Evolutionary conservation across 92 coral and sea anemone genomes (phyloP), one percentile per base, ranked within the genome.

Genomic region (Ricordea florida): DNA sequence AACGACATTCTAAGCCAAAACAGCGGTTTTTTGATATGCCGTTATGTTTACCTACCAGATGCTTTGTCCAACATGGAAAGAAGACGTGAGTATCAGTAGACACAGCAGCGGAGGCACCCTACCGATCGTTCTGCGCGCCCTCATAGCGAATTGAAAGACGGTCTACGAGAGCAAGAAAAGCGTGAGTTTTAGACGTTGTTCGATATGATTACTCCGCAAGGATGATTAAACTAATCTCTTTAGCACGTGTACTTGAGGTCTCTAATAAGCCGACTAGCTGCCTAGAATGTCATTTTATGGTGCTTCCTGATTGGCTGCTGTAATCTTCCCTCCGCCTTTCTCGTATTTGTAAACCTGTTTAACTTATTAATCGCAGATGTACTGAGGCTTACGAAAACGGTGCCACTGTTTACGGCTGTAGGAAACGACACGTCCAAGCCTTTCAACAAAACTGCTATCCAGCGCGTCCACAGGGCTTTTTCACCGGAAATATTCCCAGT

Each of bases 311-410:
- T 90, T 90, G 96, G 96, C 34, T 72, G 74, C 51, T 26, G 33
- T 16, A 51, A 35, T 44, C 59, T 36, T 35, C 78, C 65, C 70
- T 61, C 70, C 64, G 76, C 64, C 74, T 82, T 77, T 71, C 72
- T 81, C 81, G 76, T 76, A 76, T 69, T 83, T 83, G 69, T 69
- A 75, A 67, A 69, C 61, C 74, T 87, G 88, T 72, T 66, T 46
- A 28, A 72, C 64, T 90, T 90, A 90, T 90, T 90, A 84, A 71
- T 65, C 72, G 80, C 96, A 90, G 92, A 87, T 90, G 93, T 70
- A 66, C 24, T 17, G 18, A 45, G 58, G 45, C 48, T 11, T 45
- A 11, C 44, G 57, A 26, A 31, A 18, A 45, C 27, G 34, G 3
- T 45, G 34, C 47, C 45, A 14, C 23, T 34, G 16, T 6, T 38